A percentile compares a stretch with the other conserved stretches of the same genome.
Conservation (phyloP, 2,113 vertebrate genomes). For the Uropsilus gracilis region DNA sequence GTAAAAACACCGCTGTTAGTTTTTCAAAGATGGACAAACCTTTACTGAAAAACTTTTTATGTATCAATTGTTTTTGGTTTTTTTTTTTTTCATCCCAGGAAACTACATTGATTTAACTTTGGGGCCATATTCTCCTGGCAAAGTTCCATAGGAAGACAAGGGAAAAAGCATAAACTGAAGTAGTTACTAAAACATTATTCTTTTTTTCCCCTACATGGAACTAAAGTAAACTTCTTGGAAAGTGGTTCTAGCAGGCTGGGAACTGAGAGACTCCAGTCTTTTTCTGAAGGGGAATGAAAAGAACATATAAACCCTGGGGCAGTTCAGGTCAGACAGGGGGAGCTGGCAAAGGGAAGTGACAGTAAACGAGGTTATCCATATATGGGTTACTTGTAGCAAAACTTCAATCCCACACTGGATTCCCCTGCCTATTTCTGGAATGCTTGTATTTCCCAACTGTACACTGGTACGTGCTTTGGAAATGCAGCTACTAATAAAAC, state of each 20-base stretch:
- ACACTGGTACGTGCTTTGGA: conserved; percentile 61
- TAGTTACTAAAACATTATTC: background rate
- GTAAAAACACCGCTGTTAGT: conserved; percentile 66
- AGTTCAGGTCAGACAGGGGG: background rate
- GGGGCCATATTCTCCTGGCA: background rate
- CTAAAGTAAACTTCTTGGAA: conserved; percentile 16
- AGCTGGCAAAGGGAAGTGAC: background rate
- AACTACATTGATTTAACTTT: background rate
- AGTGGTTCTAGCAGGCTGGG: background rate
- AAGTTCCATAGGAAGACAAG: background rate
- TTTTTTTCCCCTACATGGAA: conserved; percentile 6
- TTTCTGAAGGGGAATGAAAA: conserved; percentile 17
- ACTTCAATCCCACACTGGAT: conserved; percentile 42
- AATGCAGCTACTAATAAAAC: conserved; percentile 62
- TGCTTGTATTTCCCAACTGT: conserved; percentile 66
- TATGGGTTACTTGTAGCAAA: conserved; percentile 60
- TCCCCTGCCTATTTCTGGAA: conserved; percentile 68
- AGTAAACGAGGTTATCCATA: conserved; percentile 46
- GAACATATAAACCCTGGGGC: conserved; percentile 1
- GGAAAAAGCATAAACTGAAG: background rate
- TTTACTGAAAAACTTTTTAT: background rate
- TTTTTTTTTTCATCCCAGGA: background rate
- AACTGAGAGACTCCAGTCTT: background rate
- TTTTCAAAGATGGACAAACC: conserved; percentile 48
- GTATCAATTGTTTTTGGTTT: background rate